A percentile compares a stretch with the other conserved stretches of the same genome.
phyloP scores from a whole-genome alignment of 2,888 invertebrate genomes.

The Drosophila maculinotata region DNA sequence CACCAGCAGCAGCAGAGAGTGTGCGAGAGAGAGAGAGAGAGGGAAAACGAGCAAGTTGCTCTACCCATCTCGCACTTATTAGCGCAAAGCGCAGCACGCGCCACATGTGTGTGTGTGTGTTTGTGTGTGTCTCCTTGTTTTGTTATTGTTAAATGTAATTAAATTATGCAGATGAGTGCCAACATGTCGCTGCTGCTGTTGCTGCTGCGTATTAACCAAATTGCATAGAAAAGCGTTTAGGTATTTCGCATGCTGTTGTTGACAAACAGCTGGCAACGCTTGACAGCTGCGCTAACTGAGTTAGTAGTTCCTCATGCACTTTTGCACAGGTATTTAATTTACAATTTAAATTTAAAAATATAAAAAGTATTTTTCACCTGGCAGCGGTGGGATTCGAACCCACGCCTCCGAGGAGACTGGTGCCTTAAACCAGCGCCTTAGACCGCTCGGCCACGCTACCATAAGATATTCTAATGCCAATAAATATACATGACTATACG shows the following conservation, averaged over 20 bases:
- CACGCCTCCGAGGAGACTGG: constrained; percentile 84
- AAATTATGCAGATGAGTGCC: constrained; percentile 79
- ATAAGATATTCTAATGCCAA: not conserved
- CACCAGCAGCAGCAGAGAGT: no score
- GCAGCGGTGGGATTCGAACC: constrained; percentile 85
- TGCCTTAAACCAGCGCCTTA: constrained; percentile 85
- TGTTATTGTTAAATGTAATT: constrained; percentile 79
- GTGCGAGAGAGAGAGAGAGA: constrained; percentile 1
- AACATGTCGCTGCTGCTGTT: constrained; percentile 44
- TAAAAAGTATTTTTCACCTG: constrained; percentile 39
- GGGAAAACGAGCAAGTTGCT: constrained; percentile 3
- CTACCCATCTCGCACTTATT: constrained; percentile 57
- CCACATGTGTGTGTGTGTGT: constrained; percentile 15
- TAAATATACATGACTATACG: not conserved
- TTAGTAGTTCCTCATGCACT: not conserved
- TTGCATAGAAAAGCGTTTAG: constrained; percentile 67
- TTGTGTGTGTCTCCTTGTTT: constrained; percentile 37
- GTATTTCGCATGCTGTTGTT: constrained; percentile 45
- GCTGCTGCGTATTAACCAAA: constrained; percentile 54
- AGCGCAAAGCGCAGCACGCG: constrained; percentile 74
- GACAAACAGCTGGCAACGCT: constrained; percentile 44
- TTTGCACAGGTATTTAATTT: not conserved
- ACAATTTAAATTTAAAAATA: not conserved
- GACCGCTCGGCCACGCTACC: constrained; percentile 84
- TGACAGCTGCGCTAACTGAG: constrained; percentile 30